Evolutionary conservation across 2,797 vertebrate species (phyloP), one percentile per base, ranked within the genome.

Genomic region (Tympanoctomys barrerae): DNA sequence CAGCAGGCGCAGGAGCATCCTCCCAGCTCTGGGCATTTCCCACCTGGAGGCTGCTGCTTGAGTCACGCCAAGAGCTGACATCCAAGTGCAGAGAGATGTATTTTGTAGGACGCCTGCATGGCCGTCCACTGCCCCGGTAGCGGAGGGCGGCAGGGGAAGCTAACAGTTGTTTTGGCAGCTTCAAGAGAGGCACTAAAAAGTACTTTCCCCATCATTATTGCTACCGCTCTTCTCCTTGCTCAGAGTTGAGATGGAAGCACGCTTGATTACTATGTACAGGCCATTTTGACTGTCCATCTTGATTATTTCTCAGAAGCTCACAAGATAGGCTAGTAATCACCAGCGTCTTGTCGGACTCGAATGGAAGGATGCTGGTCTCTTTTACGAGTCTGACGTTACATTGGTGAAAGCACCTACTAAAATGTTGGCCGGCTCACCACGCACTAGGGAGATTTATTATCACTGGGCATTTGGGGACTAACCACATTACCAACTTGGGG

Each of bases 121-220:
- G 77, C 28, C 18, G 83, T 96, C 97, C 98, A 97, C 96, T 97
- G 98, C 64, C 96, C 91, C 26, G 79, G 88, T 0, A 0, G 49
- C 71, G 8, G 7, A 18, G 71, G 77, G 26, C 42, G 7, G 71
- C n/a, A 31, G 88, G 0, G 2, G 83, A 98, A 98, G 98, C 96
- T 68, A 97, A 93, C 94, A 79, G 89, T 89, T 98, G 97, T 98
- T 97, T 97, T 97, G 97, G 97, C 96, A 97, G 87, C 96, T 82
- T 94, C 73, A 90, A 97, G 94, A 91, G 95, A 98, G 91, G 75
- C 92, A 94, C 83, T 97, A 97, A 98, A 92, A 96, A 88, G 82
- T 89, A 94, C 94, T 98, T 98, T 98, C 95, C 61, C 95, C 80
- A 83, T 97, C 31, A 89, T 97, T 98, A 98, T 64, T 82, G 95